phyloP scores from a whole-genome alignment of 2,113 vertebrate genomes.

The Promerops cafer region DNA sequence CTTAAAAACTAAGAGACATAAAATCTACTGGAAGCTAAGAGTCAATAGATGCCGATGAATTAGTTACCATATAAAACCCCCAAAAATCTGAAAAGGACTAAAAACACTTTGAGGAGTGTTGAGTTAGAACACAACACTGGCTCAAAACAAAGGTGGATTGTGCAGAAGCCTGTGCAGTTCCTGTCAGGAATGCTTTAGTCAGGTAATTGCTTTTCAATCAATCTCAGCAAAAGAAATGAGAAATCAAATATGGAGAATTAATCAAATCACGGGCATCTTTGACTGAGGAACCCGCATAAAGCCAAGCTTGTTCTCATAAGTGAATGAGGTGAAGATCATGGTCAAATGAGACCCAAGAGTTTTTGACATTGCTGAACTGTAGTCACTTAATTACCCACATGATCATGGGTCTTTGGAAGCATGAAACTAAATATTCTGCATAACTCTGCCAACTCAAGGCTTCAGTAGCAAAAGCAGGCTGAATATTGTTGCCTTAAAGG shows the following conservation, averaged over 20 bases:
- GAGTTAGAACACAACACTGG: not conserved
- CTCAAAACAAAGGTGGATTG: not conserved
- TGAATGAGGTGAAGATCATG: not conserved
- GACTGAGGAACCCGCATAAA: not conserved
- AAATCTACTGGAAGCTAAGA: not conserved
- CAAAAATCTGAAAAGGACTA: not conserved
- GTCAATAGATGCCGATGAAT: constrained; percentile 28
- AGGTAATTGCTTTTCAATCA: constrained; percentile 17
- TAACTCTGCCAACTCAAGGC: not conserved
- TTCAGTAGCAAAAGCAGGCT: not conserved
- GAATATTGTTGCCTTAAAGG: not conserved
- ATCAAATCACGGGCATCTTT: not conserved
- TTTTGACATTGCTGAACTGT: not conserved
- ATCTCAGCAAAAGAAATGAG: not conserved
- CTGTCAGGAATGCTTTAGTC: not conserved
- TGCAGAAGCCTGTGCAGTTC: not conserved
- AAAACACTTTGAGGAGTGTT: not conserved
- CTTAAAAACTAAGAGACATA: not conserved
- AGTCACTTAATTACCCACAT: not conserved
- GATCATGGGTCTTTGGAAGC: not conserved
- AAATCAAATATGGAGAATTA: not conserved
- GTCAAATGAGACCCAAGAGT: not conserved
- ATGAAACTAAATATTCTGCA: not conserved
- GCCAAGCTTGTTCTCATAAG: not conserved
- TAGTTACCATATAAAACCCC: not conserved